These are phyloP conservation scores for Phallusia fumigata DNA, from an alignment of 23 tunicate genomes.

Conservation along the genomic window DNA sequence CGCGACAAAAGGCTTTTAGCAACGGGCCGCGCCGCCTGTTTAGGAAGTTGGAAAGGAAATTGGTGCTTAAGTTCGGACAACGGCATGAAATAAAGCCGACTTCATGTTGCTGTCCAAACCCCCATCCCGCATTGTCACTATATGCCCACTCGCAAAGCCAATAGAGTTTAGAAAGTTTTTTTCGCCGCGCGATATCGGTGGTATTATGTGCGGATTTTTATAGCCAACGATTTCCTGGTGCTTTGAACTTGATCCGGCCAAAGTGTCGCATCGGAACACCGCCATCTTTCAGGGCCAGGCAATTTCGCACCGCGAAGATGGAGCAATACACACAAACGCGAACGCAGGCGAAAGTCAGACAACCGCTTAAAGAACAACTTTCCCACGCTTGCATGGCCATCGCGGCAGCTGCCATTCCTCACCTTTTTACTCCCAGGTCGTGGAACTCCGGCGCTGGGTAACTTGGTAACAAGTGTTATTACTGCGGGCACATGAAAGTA, in stretches of 20 bases:
- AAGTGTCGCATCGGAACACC: not conserved
- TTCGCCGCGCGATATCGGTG: too few relatives aligned
- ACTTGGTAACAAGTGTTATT: constrained; percentile 12
- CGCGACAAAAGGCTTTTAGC: constrained; percentile 14
- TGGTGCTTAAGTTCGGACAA: not conserved
- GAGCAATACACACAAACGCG: not conserved
- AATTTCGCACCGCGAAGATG: not conserved
- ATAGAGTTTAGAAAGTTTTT: too few relatives aligned
- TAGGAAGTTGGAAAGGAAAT: constrained; percentile 7
- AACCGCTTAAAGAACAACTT: not conserved
- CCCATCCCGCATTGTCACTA: not conserved
- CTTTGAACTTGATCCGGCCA: too few relatives aligned
- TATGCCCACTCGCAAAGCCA: too few relatives aligned
- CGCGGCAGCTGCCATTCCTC: not conserved
- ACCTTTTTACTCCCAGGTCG: not conserved
- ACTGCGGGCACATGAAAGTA: not conserved
- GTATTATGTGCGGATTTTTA: too few relatives aligned
- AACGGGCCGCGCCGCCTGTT: not conserved
- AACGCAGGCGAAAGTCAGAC: not conserved
- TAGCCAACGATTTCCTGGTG: too few relatives aligned
- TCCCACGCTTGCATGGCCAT: not conserved
- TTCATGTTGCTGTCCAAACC: not conserved
- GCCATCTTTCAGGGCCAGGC: not conserved
- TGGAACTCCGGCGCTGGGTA: not conserved
- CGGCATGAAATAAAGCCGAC: not conserved